A percentile compares a stretch with the other conserved stretches of the same genome.
phyloP scores from a whole-genome alignment of 2,797 vertebrate species.

The Cyclopterus lumpus region DNA sequence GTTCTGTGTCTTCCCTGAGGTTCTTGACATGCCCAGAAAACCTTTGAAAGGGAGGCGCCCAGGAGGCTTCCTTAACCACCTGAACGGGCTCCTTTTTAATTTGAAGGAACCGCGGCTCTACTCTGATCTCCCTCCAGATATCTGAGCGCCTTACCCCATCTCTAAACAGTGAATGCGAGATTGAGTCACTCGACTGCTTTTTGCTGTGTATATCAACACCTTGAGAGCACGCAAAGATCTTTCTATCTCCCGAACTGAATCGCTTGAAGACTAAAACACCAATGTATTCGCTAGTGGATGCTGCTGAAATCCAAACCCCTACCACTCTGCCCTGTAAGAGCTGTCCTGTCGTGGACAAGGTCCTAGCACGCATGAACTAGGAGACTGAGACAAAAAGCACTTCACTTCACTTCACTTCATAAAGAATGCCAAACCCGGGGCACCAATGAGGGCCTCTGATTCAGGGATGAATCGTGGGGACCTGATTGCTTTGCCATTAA shows the following conservation, averaged over 20 bases:
- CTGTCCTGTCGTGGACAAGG: slow-evolving; percentile 28
- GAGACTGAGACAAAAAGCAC: slow-evolving; percentile 32
- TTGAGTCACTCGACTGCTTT: slow-evolving; percentile 1
- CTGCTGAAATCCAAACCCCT: slow-evolving; percentile 30
- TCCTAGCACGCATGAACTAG: slow-evolving; percentile 31
- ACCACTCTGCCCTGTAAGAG: slow-evolving; percentile 8
- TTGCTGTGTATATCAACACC: slow-evolving; percentile 13
- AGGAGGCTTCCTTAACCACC: slow-evolving; percentile 7
- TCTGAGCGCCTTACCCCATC: not conserved
- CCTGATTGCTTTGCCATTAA: slow-evolving; percentile 53
- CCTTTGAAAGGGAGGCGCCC: not conserved
- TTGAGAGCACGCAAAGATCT: slow-evolving; percentile 10
- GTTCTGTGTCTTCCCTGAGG: not conserved
- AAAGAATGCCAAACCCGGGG: slow-evolving; percentile 12
- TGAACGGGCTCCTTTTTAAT: not conserved
- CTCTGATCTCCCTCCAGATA: not conserved
- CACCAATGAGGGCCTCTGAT: slow-evolving; percentile 25
- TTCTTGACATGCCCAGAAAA: slow-evolving; percentile 1
- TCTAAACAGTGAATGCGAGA: not conserved
- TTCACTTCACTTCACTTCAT: slow-evolving; percentile 33
- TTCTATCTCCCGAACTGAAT: slow-evolving; percentile 8
- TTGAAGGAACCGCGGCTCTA: not conserved
- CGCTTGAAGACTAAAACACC: slow-evolving; percentile 27
- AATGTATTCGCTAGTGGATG: slow-evolving; percentile 25
- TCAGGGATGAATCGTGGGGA: slow-evolving; percentile 29